Evolutionary conservation across 2,888 invertebrate species (phyloP).

Genomic region (Tiphia femorata): DNA sequence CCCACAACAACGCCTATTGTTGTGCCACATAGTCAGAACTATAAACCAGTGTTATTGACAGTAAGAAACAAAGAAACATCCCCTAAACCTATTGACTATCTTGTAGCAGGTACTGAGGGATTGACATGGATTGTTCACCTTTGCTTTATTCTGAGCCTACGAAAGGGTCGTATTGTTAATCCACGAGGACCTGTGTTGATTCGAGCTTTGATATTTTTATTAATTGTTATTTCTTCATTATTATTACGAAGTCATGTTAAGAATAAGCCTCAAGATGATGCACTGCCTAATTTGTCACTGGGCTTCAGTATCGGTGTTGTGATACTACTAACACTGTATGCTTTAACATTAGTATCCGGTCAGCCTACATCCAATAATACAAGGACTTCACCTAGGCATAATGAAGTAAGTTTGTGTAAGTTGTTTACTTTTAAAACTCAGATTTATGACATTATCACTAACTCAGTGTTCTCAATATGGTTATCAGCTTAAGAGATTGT

Average conservation of each 20-base stretch:
- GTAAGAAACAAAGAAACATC: constrained; percentile 68
- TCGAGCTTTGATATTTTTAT: constrained; percentile 75
- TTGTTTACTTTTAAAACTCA: constrained; percentile 20
- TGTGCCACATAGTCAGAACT: constrained; percentile 4
- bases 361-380: constrained; percentile 56
- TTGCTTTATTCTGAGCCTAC: constrained; percentile 79
- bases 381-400: constrained; percentile 62
- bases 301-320: constrained; percentile 76
- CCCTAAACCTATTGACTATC: constrained; percentile 76
- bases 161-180: constrained; percentile 75
- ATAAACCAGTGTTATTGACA: constrained; percentile 5
- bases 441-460: constrained; percentile 19
- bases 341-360: constrained; percentile 79
- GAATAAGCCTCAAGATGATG: constrained; percentile 51
- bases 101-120: constrained; percentile 79
- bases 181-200: constrained; percentile 81
- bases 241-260: constrained; percentile 75
- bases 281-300: constrained; percentile 68
- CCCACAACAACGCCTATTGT: constrained; percentile 4
- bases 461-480: constrained; percentile 13
- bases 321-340: constrained; percentile 78
- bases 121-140: constrained; percentile 88
- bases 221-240: constrained; percentile 74
- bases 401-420: constrained; percentile 27
- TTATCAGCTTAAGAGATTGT: constrained; percentile 27